These are phyloP conservation scores for Anableps anableps DNA, from an alignment of 2,797 vertebrate genomes.

Conservation along the genomic window DNA sequence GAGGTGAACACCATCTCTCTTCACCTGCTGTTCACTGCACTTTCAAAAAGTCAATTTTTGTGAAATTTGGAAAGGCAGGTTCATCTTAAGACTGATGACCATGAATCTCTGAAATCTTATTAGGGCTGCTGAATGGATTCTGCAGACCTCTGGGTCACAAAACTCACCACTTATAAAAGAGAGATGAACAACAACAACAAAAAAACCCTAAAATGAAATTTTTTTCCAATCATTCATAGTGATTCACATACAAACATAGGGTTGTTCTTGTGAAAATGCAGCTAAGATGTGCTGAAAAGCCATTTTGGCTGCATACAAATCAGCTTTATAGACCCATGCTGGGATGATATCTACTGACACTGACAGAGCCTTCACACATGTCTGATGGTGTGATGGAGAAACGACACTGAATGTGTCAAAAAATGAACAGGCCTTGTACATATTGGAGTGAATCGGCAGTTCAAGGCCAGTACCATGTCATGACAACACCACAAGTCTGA, in stretches of 20 bases:
- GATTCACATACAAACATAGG: not conserved
- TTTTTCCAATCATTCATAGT: not conserved
- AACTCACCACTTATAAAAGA: conserved; percentile 53
- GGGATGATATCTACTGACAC: conserved; percentile 40
- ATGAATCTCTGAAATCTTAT: conserved; percentile 68
- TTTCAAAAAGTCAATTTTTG: conserved; percentile 71
- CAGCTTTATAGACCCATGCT: conserved; percentile 15
- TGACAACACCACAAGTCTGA: not conserved
- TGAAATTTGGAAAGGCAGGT: conserved; percentile 63
- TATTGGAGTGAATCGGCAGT: conserved; percentile 21
- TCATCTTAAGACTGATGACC: conserved; percentile 75
- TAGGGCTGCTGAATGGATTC: conserved; percentile 67
- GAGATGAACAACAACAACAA: conserved; percentile 1
- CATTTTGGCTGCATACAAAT: conserved; percentile 5
- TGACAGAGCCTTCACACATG: conserved; percentile 55
- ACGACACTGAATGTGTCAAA: conserved; percentile 41
- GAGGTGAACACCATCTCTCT: conserved; percentile 54
- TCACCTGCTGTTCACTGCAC: conserved; percentile 59
- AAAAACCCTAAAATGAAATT: not conserved
- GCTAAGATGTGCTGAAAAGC: conserved; percentile 13
- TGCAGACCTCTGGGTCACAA: conserved; percentile 49
- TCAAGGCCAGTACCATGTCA: conserved; percentile 31
- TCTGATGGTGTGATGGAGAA: conserved; percentile 30
- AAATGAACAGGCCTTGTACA: conserved; percentile 11
- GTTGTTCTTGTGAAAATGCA: not conserved